Evolutionary conservation across 2,888 invertebrate species (phyloP).

Genomic region (Acanthosepion esculentum): DNA sequence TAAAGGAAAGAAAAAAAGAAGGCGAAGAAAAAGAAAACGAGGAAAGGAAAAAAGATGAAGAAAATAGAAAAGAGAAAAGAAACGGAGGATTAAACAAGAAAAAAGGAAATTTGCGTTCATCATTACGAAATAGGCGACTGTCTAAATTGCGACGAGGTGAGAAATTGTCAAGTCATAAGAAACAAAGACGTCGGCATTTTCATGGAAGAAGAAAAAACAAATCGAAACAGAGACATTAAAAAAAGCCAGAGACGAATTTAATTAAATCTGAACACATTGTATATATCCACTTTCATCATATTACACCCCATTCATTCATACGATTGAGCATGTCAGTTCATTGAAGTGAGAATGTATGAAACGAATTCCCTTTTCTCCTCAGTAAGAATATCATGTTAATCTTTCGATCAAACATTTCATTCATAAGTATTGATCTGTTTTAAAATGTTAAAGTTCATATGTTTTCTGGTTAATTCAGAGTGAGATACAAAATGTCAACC

Average conservation of each 20-base stretch:
- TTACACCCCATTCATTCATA: too few relatives aligned
- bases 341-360: too few relatives aligned
- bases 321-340: too few relatives aligned
- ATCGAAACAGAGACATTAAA: background rate
- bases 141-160: background rate
- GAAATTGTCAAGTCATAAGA: background rate
- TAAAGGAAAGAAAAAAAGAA: background rate
- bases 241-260: background rate
- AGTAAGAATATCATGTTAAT: too few relatives aligned
- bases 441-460: too few relatives aligned
- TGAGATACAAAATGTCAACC: background rate
- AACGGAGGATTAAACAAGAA: background rate
- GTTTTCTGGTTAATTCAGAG: too few relatives aligned
- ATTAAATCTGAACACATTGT: background rate
- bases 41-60: background rate
- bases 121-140: background rate
- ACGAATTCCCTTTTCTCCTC: too few relatives aligned
- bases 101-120: background rate
- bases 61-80: background rate
- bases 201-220: background rate
- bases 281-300: background rate
- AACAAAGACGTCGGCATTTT: background rate
- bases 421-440: too few relatives aligned
- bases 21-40: background rate
- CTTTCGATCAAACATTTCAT: too few relatives aligned